Conservation (phyloP, 2,797 vertebrate species). For the Adrianichthys oophorus region DNA sequence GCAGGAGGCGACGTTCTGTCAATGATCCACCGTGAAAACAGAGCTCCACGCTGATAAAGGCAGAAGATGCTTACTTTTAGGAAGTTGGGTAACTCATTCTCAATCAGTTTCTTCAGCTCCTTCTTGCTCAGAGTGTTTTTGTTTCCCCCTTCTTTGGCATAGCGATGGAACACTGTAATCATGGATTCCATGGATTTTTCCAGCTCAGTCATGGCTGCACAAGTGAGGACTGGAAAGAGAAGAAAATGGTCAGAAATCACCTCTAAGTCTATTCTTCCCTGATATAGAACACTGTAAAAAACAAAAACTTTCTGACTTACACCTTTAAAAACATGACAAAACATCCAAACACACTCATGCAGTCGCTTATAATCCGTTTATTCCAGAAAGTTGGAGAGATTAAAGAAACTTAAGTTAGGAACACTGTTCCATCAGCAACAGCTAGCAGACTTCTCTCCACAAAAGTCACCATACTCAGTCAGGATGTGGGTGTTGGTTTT, state of each 20-base stretch:
- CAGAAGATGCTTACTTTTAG: constrained; percentile 77
- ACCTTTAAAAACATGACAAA: not conserved
- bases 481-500: constrained; percentile 55
- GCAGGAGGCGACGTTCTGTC: not conserved
- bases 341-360: not conserved
- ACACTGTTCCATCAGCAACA: not conserved
- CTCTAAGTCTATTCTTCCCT: not conserved
- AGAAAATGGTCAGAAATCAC: not conserved
- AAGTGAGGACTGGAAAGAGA: constrained; percentile 17
- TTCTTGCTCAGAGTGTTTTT: constrained; percentile 67
- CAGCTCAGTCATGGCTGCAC: constrained; percentile 75
- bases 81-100: constrained; percentile 82
- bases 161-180: constrained; percentile 70
- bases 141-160: constrained; percentile 54
- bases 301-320: not conserved
- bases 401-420: not conserved
- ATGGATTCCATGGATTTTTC: constrained; percentile 74
- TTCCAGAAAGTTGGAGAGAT: not conserved
- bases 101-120: constrained; percentile 82
- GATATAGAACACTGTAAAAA: no score
- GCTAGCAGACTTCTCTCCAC: not conserved
- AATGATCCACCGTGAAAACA: not conserved
- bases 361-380: no score
- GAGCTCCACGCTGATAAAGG: not conserved
- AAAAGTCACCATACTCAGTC: constrained; percentile 15